A percentile compares a stretch with the other conserved stretches of the same genome.
These are phyloP conservation scores for Drosophila leontia DNA, from an alignment of 1,140 invertebrate species.

Conservation along the genomic window DNA sequence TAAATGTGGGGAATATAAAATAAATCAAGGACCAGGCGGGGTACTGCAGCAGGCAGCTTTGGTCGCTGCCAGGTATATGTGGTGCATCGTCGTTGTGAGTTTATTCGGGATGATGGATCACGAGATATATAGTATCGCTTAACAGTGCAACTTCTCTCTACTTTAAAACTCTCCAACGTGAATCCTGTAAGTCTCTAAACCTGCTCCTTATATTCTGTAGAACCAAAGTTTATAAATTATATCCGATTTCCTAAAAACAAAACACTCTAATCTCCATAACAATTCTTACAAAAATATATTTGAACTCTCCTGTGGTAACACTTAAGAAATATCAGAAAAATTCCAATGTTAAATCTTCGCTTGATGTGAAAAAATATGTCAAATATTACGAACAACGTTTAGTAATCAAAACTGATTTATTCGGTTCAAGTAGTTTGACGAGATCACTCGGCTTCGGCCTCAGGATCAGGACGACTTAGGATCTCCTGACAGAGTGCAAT, in stretches of 20 bases:
- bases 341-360: not conserved
- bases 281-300: constrained; percentile 18
- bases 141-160: constrained; percentile 6
- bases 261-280: not conserved
- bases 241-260: not conserved
- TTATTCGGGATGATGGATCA: constrained; percentile 8
- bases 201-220: not conserved
- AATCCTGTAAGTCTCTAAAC: not conserved
- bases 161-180: not conserved
- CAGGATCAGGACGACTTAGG: constrained; percentile 81
- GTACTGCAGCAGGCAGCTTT: constrained; percentile 42
- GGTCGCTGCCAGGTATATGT: constrained; percentile 20
- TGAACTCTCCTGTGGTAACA: constrained; percentile 1
- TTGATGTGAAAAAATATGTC: not conserved
- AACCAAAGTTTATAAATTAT: not conserved
- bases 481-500: constrained; percentile 84
- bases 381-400: constrained; percentile 2
- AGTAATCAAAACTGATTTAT: not conserved
- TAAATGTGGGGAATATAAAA: constrained; percentile 12
- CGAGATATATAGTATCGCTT: not conserved
- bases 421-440: constrained; percentile 5
- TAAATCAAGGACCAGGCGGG: constrained; percentile 11
- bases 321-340: not conserved
- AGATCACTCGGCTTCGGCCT: constrained; percentile 72
- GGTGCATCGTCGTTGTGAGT: constrained; percentile 20